A percentile compares a stretch with the other conserved stretches of the same genome.
These are phyloP conservation scores for Megalops atlanticus DNA, from an alignment of 2,113 vertebrate genomes.

Conservation along the genomic window DNA sequence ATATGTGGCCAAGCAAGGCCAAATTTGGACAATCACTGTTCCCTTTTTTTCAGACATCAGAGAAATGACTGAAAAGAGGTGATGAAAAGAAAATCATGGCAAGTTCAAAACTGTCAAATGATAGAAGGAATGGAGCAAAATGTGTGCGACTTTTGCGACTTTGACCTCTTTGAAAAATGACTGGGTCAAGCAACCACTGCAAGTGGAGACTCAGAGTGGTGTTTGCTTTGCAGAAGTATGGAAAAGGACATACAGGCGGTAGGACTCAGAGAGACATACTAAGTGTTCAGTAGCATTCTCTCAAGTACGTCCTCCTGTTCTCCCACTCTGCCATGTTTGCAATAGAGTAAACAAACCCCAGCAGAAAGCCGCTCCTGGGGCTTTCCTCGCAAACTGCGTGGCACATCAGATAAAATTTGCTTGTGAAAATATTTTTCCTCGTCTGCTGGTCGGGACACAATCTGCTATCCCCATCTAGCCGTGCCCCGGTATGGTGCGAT, in stretches of 20 bases:
- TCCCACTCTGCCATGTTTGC: neutral
- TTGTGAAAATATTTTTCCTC: slow-evolving; percentile 3
- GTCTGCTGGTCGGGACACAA: neutral
- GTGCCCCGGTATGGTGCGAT: neutral
- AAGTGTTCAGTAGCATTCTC: neutral
- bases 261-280: neutral
- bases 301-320: neutral
- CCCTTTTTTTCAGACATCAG: neutral
- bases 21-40: neutral
- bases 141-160: no score
- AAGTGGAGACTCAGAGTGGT: no score
- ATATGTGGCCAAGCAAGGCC: neutral
- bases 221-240: no score
- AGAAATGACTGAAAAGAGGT: no score
- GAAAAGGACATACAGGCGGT: no score
- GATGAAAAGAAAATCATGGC: no score
- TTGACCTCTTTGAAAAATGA: no score
- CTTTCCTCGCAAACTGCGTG: neutral
- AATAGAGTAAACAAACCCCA: neutral
- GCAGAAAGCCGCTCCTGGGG: neutral
- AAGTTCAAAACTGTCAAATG: no score
- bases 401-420: neutral
- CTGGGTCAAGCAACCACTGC: no score
- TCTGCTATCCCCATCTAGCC: neutral
- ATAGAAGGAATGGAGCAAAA: no score